A percentile compares a stretch with the other conserved stretches of the same genome.
Conservation (phyloP, 2,113 vertebrate genomes). For the Ictalurus punctatus region DNA sequence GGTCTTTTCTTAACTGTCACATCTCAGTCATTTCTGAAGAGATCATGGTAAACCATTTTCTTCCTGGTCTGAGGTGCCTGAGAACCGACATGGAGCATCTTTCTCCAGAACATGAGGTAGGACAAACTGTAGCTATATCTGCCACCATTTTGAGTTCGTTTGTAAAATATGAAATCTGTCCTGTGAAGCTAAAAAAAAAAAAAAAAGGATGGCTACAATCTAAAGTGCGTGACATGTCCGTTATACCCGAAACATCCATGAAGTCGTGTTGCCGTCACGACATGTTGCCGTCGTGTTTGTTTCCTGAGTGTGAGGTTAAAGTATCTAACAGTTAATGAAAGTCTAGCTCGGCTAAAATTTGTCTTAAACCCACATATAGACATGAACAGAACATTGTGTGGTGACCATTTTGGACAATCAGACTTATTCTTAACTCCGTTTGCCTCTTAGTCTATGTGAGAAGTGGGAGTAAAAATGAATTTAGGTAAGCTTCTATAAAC, state of each 20-base stretch:
- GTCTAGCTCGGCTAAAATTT: background rate
- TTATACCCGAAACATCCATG: background rate
- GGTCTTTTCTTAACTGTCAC: slow-evolving; percentile 72
- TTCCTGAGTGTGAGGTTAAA: background rate
- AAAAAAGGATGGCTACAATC: background rate
- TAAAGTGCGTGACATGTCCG: background rate
- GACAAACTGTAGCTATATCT: background rate
- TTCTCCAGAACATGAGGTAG: slow-evolving; percentile 95
- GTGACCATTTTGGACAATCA: background rate
- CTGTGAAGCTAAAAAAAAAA: background rate
- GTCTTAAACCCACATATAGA: background rate
- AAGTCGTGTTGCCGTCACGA: background rate
- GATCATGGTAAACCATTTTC: slow-evolving; percentile 97
- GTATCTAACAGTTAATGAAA: background rate
- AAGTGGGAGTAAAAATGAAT: background rate
- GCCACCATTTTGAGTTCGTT: background rate
- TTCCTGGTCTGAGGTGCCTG: slow-evolving; percentile 94
- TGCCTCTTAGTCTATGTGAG: background rate
- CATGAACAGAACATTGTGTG: background rate
- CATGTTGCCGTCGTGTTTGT: background rate
- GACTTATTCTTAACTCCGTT: background rate
- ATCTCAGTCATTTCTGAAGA: slow-evolving; percentile 95
- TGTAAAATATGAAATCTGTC: background rate
- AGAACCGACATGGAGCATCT: slow-evolving; percentile 96
- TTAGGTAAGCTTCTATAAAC: background rate